Evolutionary conservation across 1,140 invertebrate species (phyloP), one percentile per base, ranked within the genome.

Genomic region (Potamilus streckersoni): DNA sequence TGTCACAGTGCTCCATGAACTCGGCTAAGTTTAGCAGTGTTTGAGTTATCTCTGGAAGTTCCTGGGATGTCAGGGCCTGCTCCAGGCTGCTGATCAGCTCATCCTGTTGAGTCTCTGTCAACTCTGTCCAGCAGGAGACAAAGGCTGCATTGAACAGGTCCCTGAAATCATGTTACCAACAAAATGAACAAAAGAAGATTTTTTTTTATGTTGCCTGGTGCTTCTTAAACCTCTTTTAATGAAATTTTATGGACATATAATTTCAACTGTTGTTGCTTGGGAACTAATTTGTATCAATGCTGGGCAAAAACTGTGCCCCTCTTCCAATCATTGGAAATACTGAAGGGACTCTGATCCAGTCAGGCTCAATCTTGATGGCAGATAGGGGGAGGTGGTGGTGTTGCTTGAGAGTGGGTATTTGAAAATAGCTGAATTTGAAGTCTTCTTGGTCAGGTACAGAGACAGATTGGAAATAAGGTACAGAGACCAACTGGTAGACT

Each of bases 1-100:
- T 96, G 86, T 99, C 98, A 87, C 97, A 99, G 86, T 99, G 98
- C 84, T 99, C 98, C 96, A 99, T 99, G 84, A 99, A 99, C 90
- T 99, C 98, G 0, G 97, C 97, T 49, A 99, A 91, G 91, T 99
- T 99, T 3, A 99, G 91, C 74, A 99, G 95, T 0, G 97, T 98
- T 86, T 99, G 98, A 0, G 97, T 99, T 56, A 99, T 95, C 89
- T 99, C 98, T 0, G 97, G 96, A 68, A 98, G 93, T 86, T 99
- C 97, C 17, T 97, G 96, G 2, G 96, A 95, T 65, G 94, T 94
- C 0, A 99, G 88, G 0, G 97, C 97, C 88, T 97, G 94, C 82
- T 97, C 94, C 1, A 99, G 87, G 13, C 94, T 96, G 68, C 93
- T 92, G 6, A 98, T 95, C 0, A 99, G 90, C 87, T 99, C 96